phyloP scores from a whole-genome alignment of 2,888 invertebrate genomes.

The Lasiommata megera region DNA sequence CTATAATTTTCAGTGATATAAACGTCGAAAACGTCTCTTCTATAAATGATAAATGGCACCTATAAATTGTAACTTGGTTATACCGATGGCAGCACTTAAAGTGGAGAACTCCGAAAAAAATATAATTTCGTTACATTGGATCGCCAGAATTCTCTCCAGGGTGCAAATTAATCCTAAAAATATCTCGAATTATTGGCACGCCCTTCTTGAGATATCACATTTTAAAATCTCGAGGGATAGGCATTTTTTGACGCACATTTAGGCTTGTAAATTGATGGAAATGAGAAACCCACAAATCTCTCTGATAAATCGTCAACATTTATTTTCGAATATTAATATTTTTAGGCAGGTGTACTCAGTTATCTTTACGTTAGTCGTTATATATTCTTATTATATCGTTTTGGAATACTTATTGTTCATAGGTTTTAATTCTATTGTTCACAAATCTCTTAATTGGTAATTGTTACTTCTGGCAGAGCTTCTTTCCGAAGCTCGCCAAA shows the following conservation, averaged over 20 bases:
- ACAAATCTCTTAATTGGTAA: too few species aligned
- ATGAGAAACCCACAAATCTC: neutral
- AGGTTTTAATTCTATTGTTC: too few species aligned
- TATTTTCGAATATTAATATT: neutral
- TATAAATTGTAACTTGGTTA: slow-evolving; percentile 66
- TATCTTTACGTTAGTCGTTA: neutral
- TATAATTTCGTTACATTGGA: slow-evolving; percentile 66
- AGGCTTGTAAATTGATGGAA: slow-evolving; percentile 3
- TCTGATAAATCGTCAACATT: slow-evolving; percentile 8
- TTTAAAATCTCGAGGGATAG: slow-evolving; percentile 37
- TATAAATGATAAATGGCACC: slow-evolving; percentile 67
- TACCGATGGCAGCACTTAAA: slow-evolving; percentile 63
- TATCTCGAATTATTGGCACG: slow-evolving; percentile 38
- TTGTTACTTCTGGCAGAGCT: too few species aligned
- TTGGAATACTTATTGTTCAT: too few species aligned
- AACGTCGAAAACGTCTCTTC: slow-evolving; percentile 49
- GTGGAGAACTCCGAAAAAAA: slow-evolving; percentile 62
- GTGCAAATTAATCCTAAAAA: slow-evolving; percentile 53
- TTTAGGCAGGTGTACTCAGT: neutral
- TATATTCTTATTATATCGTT: too few species aligned
- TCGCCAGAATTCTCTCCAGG: slow-evolving; percentile 44
- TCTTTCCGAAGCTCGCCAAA: too few species aligned
- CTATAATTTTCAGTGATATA: slow-evolving; percentile 20
- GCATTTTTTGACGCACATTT: slow-evolving; percentile 34
- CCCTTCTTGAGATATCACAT: slow-evolving; percentile 45